phyloP scores from a whole-genome alignment of 2,888 invertebrate species.

The Tillus elongatus region DNA sequence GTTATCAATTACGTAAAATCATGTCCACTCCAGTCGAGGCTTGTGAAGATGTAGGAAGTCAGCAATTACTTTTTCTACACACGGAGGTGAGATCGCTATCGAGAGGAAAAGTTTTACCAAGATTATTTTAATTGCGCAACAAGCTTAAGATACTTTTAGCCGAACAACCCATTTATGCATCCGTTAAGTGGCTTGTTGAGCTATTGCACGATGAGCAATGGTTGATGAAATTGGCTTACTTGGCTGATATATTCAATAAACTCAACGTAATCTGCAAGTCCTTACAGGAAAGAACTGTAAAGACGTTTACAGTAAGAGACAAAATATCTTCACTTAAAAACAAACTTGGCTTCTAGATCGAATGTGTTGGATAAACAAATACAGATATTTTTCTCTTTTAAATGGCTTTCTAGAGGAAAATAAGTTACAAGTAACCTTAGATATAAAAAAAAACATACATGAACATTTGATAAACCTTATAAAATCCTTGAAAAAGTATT shows the following conservation, averaged over 20 bases:
- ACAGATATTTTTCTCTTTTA: constrained; percentile 3
- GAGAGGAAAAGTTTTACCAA: no score
- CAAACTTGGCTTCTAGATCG: constrained; percentile 3
- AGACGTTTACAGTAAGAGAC: constrained; percentile 3
- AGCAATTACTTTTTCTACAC: no score
- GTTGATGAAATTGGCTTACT: constrained; percentile 1
- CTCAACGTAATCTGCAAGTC: no score
- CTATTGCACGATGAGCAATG: constrained; percentile 2
- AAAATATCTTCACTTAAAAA: neutral
- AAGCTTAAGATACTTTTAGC: no score
- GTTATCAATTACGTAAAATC: no score
- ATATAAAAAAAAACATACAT: constrained; percentile 1
- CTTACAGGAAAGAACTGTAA: neutral
- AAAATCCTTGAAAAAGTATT: constrained; percentile 6
- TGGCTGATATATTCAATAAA: constrained; percentile 1
- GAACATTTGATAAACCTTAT: neutral
- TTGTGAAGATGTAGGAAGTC: constrained; percentile 6
- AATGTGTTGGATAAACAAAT: no score
- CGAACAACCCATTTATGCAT: neutral
- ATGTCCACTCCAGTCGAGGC: no score
- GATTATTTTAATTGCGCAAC: no score
- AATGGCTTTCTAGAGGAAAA: no score
- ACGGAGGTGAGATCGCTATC: no score
- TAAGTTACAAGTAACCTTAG: no score
- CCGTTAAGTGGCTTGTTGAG: no score